Base-by-base conservation (phyloP, 2,888 invertebrate genomes). In the Vanessa cardui region DNA sequence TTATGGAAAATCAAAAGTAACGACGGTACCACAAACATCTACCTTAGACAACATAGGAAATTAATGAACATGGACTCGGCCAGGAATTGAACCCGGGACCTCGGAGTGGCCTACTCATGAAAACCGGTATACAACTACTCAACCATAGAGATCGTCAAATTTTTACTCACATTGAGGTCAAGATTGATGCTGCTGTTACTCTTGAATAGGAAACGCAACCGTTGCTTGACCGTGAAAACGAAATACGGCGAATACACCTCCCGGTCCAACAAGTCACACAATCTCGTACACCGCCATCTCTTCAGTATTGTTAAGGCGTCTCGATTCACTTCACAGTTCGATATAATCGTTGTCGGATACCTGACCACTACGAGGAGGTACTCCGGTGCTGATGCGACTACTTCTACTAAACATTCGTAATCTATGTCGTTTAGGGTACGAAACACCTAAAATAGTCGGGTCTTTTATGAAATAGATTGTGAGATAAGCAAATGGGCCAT, bases 121-220 rank as follows among this genome's bases (percentile, higher is more conserved):
- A n/a, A n/a, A n/a, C n/a, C n/a, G n/a, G n/a, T n/a, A n/a, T n/a
- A n/a, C n/a, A n/a, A n/a, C n/a, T n/a, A n/a, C n/a, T n/a, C n/a
- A n/a, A n/a, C n/a, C n/a, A n/a, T n/a, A n/a, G n/a, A n/a, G n/a
- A n/a, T n/a, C n/a, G n/a, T n/a, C n/a, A n/a, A n/a, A n/a, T n/a
- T n/a, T n/a, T 68, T 12, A 76, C 85, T 82, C 73, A 90, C 92
- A 47, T 85, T 83, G 69, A 91, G 83, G 70, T 90, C 89, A 3
- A 82, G 68, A 73, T 91, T 92, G 31, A 90, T 80, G 68, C 89
- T 90, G 80, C 88, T 90, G 66, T 92, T 91, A 72, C 89, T 89
- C 44, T 86, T 66, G 64, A 88, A 92, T 39, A 82, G 78, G 44
- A 92, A 86, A 8, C 84, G 77, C 7, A 90, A 72, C 58, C 82